Evolutionary conservation across 2,888 invertebrate genomes (phyloP), one percentile per base, ranked within the genome.

Genomic region (Apodemia mormo): DNA sequence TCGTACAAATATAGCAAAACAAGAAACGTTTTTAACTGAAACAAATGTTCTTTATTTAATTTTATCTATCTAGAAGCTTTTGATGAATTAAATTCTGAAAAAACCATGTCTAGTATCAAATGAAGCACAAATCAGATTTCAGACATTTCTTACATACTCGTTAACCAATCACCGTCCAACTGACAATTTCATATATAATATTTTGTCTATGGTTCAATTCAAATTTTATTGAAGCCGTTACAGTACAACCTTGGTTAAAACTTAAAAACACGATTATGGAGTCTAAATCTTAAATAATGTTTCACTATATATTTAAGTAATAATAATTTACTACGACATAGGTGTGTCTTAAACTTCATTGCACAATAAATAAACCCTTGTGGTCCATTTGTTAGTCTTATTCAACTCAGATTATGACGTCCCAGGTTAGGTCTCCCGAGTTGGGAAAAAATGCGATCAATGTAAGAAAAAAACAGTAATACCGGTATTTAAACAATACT

Each of bases 51-150:
- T 8, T 14, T 33, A 33, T 37, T 37, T 64, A 64, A 14, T 64
- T 64, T 64, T 10, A 64, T 64, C 64, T 37, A 64, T 37, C 33
- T 64, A 37, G 2, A 64, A 64, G 64, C 64, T 64, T 64, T 64
- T 64, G 64, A 33, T n/a, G 64, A 64, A 64, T 64, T 37, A 64
- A 64, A 64, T 37, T 64, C 33, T 64, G 80, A 85, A 88, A 89
- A 83, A 86, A 87, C 86, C 75, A 77, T 85, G 84, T 86, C 85
- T 87, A 86, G 84, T 87, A 87, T 65, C 85, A 89, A 90, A 88
- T 88, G 89, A 89, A 89, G 86, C 84, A 87, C 86, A 88, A 83
- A 88, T 80, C 77, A 67, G 67, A 69, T 68, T 68, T 64, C 58
- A 61, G 58, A 45, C 40, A 68, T 69, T 69, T 69, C 68, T 65